Percentiles rank a stretch among this genome's conserved stretches.
phyloP scores from a whole-genome alignment of 2,113 vertebrate genomes.

The Nerophis ophidion region DNA sequence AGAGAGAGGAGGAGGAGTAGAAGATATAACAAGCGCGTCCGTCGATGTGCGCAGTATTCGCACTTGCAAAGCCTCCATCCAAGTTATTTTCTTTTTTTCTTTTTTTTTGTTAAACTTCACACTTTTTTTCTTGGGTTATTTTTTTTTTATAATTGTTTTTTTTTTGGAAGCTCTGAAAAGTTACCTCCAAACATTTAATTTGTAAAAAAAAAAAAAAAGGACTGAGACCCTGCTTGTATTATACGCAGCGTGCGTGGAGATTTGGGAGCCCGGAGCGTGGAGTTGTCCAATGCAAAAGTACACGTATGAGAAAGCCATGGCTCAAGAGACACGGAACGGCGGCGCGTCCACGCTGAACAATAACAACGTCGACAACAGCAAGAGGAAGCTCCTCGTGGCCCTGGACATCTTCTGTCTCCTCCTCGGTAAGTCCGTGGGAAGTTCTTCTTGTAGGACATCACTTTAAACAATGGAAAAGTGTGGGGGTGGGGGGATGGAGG shows the following conservation, averaged over 20 bases:
- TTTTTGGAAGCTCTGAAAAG: background rate
- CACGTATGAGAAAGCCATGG: constrained; percentile 97
- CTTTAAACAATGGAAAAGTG: too few species aligned
- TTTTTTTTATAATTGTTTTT: background rate
- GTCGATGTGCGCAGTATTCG: constrained; percentile 62
- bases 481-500: too few species aligned
- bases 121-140: background rate
- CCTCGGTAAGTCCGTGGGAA: constrained; percentile 77
- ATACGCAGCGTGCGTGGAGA: constrained; percentile 37
- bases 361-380: constrained; percentile 75
- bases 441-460: too few species aligned
- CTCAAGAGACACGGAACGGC: constrained; percentile 90
- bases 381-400: constrained; percentile 82
- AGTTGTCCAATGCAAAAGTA: constrained; percentile 87
- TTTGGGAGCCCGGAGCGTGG: constrained; percentile 42
- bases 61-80: constrained; percentile 41
- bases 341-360: constrained; percentile 85
- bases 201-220: background rate
- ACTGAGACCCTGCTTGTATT: constrained; percentile 21
- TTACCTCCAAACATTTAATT: background rate
- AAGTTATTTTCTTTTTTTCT: constrained; percentile 11
- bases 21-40: constrained; percentile 79
- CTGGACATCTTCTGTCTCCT: constrained; percentile 92
- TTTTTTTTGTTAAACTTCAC: too few species aligned
- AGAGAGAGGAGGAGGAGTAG: constrained; percentile 51